phyloP scores from a whole-genome alignment of 2,797 vertebrate species.

The Leptodactylus fallax region DNA sequence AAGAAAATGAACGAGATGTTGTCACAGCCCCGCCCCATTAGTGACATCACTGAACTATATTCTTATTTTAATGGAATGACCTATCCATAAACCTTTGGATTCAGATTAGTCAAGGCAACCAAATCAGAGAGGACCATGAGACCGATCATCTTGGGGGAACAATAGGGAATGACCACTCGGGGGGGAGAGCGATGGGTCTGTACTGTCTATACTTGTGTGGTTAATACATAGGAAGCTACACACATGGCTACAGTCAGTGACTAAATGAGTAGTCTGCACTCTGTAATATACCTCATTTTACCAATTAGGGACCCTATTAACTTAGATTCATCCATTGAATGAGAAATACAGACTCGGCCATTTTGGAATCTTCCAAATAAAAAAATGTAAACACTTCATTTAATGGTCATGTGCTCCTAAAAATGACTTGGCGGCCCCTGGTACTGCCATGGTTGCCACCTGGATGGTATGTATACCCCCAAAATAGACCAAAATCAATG shows the following conservation, averaged over 20 bases:
- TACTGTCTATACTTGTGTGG: background rate
- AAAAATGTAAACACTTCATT: background rate
- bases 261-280: constrained; percentile 13
- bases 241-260: constrained; percentile 3
- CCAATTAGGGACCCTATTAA: background rate
- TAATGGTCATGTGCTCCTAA: background rate
- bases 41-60: too few species aligned
- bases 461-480: too few species aligned
- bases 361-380: background rate
- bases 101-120: too few species aligned
- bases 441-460: background rate
- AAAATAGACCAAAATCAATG: too few species aligned
- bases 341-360: background rate
- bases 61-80: too few species aligned
- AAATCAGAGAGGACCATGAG: too few species aligned
- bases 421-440: background rate
- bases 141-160: too few species aligned
- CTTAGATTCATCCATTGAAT: background rate
- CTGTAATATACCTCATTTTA: background rate
- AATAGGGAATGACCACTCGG: too few species aligned
- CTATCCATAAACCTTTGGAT: too few species aligned
- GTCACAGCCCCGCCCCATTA: too few species aligned
- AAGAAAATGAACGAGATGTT: too few species aligned
- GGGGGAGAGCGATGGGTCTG: background rate
- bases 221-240: constrained; percentile 8